Base-by-base conservation (phyloP, 2,888 invertebrate species). In the Belgica antarctica region DNA sequence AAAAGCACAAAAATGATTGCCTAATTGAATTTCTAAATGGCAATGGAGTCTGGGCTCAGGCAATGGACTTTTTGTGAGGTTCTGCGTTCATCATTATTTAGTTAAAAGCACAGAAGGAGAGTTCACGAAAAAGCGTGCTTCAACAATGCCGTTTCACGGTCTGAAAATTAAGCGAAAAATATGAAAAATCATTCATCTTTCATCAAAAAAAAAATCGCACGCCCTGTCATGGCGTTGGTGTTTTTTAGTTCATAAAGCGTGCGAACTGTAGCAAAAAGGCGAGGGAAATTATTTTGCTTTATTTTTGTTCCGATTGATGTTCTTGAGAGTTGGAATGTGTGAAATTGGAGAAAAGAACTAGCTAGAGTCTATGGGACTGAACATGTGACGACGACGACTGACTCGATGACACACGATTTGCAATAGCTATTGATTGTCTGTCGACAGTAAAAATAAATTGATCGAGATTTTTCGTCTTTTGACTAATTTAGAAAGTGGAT, bases 1-100 rank as follows among this genome's bases (percentile, higher is more conserved):
- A n/a, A 15, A 41, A 52, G n/a, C 52, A 52, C 52, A 22, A 17
- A 52, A 52, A 52, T 52, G 52, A 52, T 52, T 52, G 52, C 52
- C 12, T 52, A 52, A 52, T 52, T 52, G 52, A 52, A 8, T 52
- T 52, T 52, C 52, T 7, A 52, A 52, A 52, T 3, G 52, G 22
- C 17, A 52, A 17, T 52, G 52, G 22, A 7, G 31, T 31, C 10
- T 4, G 10, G 4, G 31, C 41, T 41, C 41, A n/a, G 15, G 41
- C n/a, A n/a, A n/a, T n/a, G n/a, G n/a, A n/a, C n/a, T n/a, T n/a
- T n/a, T n/a, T n/a, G n/a, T n/a, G n/a, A n/a, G n/a, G n/a, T n/a
- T n/a, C n/a, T n/a, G n/a, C n/a, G n/a, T n/a, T n/a, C n/a, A n/a
- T n/a, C n/a, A n/a, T n/a, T n/a, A n/a, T n/a, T n/a, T n/a, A n/a